Percentiles rank a stretch among this genome's conserved stretches.
phyloP scores from a whole-genome alignment of 2,113 vertebrate genomes.

The Ctenomys sociabilis region DNA sequence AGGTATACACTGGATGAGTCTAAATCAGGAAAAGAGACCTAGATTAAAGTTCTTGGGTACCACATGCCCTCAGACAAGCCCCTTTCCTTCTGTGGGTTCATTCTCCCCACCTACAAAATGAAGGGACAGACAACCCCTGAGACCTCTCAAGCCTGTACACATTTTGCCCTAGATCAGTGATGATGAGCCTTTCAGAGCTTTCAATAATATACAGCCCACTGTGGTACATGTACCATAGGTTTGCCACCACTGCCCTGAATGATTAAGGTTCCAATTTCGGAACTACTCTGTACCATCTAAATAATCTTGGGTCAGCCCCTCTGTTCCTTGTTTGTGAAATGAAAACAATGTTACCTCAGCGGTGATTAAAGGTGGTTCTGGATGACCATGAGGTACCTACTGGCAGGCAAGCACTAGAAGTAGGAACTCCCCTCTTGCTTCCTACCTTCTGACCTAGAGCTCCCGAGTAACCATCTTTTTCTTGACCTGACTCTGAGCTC shows the following conservation, averaged over 20 bases:
- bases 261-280: neutral
- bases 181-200: neutral
- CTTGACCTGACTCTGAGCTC: neutral
- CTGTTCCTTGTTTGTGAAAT: neutral
- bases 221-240: neutral
- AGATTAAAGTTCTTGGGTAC: constrained; percentile 23
- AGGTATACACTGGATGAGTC: neutral
- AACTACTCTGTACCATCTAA: neutral
- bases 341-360: neutral
- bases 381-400: neutral
- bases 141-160: neutral
- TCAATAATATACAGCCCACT: neutral
- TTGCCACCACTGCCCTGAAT: neutral
- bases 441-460: neutral
- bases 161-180: neutral
- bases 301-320: neutral
- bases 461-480: neutral
- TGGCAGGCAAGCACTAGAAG: neutral
- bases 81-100: constrained; percentile 5
- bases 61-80: neutral
- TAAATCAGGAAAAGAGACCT: neutral
- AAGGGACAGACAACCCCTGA: neutral
- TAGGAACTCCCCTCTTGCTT: neutral
- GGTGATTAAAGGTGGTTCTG: neutral
- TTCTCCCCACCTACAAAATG: neutral